These are phyloP conservation scores for Phrynocephalus forsythii DNA, from an alignment of 2,797 vertebrate genomes.

Conservation along the genomic window DNA sequence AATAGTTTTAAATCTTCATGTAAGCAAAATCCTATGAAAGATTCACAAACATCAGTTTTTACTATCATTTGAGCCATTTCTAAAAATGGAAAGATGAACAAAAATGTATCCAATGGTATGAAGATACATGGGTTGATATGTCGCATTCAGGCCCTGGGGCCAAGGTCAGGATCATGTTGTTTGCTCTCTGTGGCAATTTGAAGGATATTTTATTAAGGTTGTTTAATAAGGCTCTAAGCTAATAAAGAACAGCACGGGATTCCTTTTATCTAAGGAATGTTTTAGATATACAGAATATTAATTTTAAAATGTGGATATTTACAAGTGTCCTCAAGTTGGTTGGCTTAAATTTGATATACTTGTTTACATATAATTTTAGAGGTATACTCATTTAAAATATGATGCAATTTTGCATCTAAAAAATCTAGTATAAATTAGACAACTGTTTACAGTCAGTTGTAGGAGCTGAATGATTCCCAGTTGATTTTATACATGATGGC, in stretches of 20 bases:
- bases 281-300: slow-evolving; percentile 7
- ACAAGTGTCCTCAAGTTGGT: not conserved
- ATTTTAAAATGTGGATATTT: not conserved
- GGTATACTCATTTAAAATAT: not conserved
- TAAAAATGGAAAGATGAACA: no score
- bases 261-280: slow-evolving; percentile 61
- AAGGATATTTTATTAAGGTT: no score
- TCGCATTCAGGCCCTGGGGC: no score
- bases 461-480: not conserved
- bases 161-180: no score
- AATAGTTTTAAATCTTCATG: no score
- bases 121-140: no score
- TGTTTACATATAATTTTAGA: slow-evolving; percentile 3
- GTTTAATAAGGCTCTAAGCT: slow-evolving; percentile 45
- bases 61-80: no score
- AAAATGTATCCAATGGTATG: no score
- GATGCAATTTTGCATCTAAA: not conserved
- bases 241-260: slow-evolving; percentile 50
- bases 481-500: not conserved
- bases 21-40: no score
- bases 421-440: not conserved
- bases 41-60: no score
- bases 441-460: not conserved
- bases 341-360: not conserved
- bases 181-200: no score